Evolutionary conservation across 2,888 invertebrate genomes (phyloP).

Genomic region (Imbricaverruca yamaguchii): DNA sequence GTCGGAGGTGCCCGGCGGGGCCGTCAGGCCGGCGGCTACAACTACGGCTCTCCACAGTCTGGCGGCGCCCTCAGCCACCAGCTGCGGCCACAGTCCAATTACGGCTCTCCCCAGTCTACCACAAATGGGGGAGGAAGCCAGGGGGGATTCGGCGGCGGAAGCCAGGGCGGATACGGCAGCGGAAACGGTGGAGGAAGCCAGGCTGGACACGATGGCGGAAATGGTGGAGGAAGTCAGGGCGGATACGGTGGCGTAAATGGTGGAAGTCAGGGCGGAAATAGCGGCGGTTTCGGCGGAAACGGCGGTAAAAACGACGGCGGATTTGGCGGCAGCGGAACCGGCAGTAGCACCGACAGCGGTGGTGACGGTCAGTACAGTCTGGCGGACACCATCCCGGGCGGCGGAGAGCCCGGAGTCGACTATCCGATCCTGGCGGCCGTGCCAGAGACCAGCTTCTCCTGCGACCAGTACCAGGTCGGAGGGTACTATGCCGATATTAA

Average conservation of each 20-base stretch:
- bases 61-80: constrained; percentile 11
- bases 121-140: constrained; percentile 9
- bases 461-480: constrained; percentile 24
- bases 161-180: constrained; percentile 4
- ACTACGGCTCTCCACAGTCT: constrained; percentile 11
- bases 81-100: not conserved
- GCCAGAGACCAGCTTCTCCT: constrained; percentile 29
- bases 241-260: constrained; percentile 23
- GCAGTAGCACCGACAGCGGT: not conserved
- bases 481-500: constrained; percentile 30
- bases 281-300: constrained; percentile 18
- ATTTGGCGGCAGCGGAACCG: constrained; percentile 21
- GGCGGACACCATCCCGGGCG: constrained; percentile 27
- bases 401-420: constrained; percentile 30
- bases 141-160: constrained; percentile 9
- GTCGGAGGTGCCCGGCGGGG: too few relatives aligned
- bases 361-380: constrained; percentile 17
- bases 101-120: constrained; percentile 20
- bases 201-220: not conserved
- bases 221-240: not conserved
- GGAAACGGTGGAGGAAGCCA: constrained; percentile 11
- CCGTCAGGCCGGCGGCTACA: constrained; percentile 15
- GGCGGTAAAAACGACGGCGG: constrained; percentile 23
- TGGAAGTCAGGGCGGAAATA: constrained; percentile 3
- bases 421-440: constrained; percentile 28